A percentile compares a stretch with the other conserved stretches of the same genome.
phyloP scores from a whole-genome alignment of 2,797 vertebrate genomes.

The Sebastes kiyomatsui region DNA sequence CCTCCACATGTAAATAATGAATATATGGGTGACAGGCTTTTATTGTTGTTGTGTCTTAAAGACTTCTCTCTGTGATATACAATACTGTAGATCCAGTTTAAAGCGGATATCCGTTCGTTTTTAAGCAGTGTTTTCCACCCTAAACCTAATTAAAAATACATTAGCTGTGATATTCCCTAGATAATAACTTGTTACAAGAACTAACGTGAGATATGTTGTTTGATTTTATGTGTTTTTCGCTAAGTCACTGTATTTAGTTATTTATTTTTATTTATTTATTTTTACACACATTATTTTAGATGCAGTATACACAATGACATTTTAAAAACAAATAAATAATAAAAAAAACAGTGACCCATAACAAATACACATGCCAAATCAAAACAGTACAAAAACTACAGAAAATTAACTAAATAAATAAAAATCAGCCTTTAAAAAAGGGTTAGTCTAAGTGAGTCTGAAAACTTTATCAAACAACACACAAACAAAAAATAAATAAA shows the following conservation, averaged over 20 bases:
- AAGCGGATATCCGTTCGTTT: neutral
- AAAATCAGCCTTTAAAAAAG: no score
- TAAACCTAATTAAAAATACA: neutral
- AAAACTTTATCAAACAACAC: neutral
- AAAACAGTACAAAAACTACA: neutral
- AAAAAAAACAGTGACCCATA: neutral
- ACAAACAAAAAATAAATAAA: no score
- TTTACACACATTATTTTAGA: neutral
- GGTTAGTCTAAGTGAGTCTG: neutral
- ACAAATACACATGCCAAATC: neutral
- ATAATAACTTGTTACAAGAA: rapidly evolving
- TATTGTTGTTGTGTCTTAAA: constrained; percentile 1
- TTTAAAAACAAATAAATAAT: no score
- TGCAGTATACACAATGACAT: no score
- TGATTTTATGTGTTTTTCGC: neutral
- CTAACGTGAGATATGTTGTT: neutral
- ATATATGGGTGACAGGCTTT: neutral
- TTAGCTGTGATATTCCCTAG: neutral
- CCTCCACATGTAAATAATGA: constrained; percentile 50
- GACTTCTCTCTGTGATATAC: neutral
- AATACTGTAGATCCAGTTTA: neutral
- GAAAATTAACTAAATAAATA: neutral
- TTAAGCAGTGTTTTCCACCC: neutral
- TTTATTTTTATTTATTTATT: neutral
- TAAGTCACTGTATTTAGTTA: neutral